phyloP scores from a whole-genome alignment of 2,797 vertebrate genomes.

The Luscinia luscinia region DNA sequence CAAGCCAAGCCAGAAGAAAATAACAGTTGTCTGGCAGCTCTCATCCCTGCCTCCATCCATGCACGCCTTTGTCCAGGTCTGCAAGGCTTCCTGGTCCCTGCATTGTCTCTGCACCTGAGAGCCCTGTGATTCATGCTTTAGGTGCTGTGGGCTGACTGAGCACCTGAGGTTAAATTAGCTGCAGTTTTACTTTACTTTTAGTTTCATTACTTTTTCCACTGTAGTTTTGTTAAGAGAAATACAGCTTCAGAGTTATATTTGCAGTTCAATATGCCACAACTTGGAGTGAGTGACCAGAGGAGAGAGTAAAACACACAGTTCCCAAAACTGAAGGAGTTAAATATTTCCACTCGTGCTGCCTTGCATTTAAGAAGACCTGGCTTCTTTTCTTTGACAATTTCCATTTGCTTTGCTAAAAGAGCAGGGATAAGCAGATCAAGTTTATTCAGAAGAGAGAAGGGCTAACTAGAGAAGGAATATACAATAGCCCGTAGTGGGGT shows the following conservation, averaged over 20 bases:
- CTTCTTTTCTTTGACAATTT: not conserved
- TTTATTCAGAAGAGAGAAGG: not conserved
- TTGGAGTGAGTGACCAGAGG: not conserved
- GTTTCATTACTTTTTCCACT: not conserved
- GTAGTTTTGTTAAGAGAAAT: not conserved
- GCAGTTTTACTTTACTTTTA: not conserved
- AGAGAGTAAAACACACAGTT: not conserved
- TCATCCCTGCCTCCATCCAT: not conserved
- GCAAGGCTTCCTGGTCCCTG: not conserved
- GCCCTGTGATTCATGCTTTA: not conserved
- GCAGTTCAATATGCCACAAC: not conserved
- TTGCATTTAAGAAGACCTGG: not conserved
- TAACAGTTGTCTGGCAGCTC: not conserved
- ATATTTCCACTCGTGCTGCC: not conserved
- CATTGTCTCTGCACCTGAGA: not conserved
- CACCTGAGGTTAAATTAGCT: not conserved
- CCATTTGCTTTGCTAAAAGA: not conserved
- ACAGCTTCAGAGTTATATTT: not conserved
- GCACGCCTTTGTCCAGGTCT: not conserved
- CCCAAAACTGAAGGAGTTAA: not conserved
- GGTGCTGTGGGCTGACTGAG: not conserved
- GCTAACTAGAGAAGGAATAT: not conserved
- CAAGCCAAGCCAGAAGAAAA: conserved; percentile 3
- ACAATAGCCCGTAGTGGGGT: not conserved
- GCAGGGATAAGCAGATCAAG: not conserved